These are phyloP conservation scores for Agrilus planipennis DNA, from an alignment of 1,140 invertebrate genomes.

Conservation along the genomic window DNA sequence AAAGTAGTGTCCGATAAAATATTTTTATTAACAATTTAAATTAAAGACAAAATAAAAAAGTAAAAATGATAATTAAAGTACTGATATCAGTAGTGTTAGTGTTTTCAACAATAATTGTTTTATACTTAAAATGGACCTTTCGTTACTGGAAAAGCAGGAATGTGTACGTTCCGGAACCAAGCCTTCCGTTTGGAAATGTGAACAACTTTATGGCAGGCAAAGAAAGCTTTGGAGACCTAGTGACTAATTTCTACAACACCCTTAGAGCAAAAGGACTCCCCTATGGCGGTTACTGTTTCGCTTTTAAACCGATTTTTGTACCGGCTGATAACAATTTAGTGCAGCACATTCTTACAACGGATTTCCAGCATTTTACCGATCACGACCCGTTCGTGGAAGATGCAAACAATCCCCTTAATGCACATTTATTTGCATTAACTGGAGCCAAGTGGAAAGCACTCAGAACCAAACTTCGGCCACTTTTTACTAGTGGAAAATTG, in stretches of 20 bases:
- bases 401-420: conserved; percentile 33
- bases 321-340: conserved; percentile 35
- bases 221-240: background rate
- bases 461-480: conserved; percentile 33
- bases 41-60: too few species aligned
- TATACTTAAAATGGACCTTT: conserved; percentile 21
- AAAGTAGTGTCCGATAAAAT: too few species aligned
- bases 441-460: conserved; percentile 37
- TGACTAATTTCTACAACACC: background rate
- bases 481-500: conserved; percentile 38
- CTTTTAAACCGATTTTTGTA: background rate
- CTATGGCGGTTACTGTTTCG: conserved; percentile 6
- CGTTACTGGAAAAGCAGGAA: conserved; percentile 24
- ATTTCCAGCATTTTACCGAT: conserved; percentile 36
- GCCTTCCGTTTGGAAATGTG: conserved; percentile 9
- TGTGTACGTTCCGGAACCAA: conserved; percentile 18
- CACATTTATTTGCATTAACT: conserved; percentile 33
- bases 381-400: conserved; percentile 29
- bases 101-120: conserved; percentile 6
- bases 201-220: conserved; percentile 2
- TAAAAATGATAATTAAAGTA: too few species aligned
- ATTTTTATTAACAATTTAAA: too few species aligned
- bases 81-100: background rate
- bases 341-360: conserved; percentile 31
- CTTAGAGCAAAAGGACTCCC: conserved; percentile 4